Percentiles rank a stretch among this genome's conserved stretches.
Evolutionary conservation across 2,113 vertebrate genomes (phyloP).

Genomic region (Sylvietta virens): DNA sequence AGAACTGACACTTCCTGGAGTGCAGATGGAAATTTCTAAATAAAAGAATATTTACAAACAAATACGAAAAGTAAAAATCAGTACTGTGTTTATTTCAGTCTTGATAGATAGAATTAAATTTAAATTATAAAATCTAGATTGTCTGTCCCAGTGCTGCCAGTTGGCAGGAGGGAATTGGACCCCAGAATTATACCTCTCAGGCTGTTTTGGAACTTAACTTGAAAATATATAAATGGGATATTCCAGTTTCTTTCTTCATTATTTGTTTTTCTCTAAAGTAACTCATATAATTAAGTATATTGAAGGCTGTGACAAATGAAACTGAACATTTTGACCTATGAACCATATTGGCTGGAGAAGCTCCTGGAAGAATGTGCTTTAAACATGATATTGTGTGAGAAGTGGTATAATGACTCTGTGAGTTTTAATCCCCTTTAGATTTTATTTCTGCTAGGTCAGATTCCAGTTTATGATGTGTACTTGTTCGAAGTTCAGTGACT

Average conservation of each 20-base stretch:
- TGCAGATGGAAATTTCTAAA: neutral
- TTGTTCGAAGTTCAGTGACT: conserved; percentile 20
- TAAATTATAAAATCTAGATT: neutral
- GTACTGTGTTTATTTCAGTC: neutral
- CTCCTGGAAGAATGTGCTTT: neutral
- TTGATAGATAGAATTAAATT: neutral
- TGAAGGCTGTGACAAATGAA: neutral
- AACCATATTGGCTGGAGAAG: neutral
- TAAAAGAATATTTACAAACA: neutral
- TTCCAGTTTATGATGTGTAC: conserved; percentile 9
- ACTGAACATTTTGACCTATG: neutral
- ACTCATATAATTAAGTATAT: neutral
- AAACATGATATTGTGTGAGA: conserved; percentile 56
- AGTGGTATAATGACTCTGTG: neutral
- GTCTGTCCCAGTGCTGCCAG: neutral
- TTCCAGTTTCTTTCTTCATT: neutral
- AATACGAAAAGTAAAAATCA: neutral
- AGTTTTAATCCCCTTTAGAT: conserved; percentile 22
- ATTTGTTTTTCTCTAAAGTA: neutral
- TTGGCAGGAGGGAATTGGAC: neutral
- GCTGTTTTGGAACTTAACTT: neutral
- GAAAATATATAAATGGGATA: neutral
- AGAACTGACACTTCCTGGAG: neutral
- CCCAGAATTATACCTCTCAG: neutral
- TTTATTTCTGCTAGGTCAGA: conserved; percentile 51